Percentiles rank a stretch among this genome's conserved stretches.
Evolutionary conservation across 2,888 invertebrate genomes (phyloP).

Genomic region (Phragmatobia fuliginosa): DNA sequence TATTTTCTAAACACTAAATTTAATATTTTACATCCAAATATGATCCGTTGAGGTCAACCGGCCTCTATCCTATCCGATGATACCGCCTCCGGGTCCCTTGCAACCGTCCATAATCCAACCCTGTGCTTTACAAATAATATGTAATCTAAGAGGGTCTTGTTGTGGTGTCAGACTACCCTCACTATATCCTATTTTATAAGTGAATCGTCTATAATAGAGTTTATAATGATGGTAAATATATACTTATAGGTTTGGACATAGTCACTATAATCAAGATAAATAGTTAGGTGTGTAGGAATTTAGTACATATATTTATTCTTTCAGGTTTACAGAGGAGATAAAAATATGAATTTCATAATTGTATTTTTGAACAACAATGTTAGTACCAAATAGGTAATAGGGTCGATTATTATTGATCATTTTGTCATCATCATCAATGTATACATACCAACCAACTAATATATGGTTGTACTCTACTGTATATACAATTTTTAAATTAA

Average conservation of each 20-base stretch:
- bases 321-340: no score
- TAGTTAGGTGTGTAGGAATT: background rate
- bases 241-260: no score
- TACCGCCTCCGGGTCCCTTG: background rate
- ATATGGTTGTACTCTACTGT: no score
- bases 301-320: no score
- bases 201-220: slow-evolving; percentile 32
- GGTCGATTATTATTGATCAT: no score
- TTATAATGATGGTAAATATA: slow-evolving; percentile 23
- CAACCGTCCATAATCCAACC: slow-evolving; percentile 9
- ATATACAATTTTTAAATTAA: no score
- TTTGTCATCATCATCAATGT: no score
- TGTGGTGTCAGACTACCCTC: slow-evolving; percentile 20
- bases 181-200: slow-evolving; percentile 28
- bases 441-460: no score
- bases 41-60: background rate
- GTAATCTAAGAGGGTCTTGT: slow-evolving; percentile 26
- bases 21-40: slow-evolving; percentile 1
- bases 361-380: no score
- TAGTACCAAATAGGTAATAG: no score
- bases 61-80: slow-evolving; percentile 1
- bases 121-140: slow-evolving; percentile 13
- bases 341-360: no score
- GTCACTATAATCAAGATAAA: no score
- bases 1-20: background rate